phyloP scores from a whole-genome alignment of 2,888 invertebrate species.

The Anoplius nigerrimus region DNA sequence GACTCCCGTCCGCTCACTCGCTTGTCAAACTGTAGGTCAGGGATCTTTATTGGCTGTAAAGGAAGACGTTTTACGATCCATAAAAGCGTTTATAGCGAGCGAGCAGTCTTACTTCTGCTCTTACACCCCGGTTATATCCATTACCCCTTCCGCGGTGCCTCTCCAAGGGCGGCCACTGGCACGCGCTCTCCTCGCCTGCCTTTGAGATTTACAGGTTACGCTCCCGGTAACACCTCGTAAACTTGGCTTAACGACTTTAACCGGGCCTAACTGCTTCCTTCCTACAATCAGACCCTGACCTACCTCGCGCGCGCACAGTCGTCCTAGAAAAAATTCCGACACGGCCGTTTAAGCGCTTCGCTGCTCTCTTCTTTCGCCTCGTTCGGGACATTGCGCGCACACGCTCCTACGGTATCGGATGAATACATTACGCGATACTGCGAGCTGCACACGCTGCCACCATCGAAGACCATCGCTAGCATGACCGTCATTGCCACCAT shows the following conservation, averaged over 20 bases:
- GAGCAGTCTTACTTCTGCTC: constrained; percentile 63
- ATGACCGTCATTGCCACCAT: no score
- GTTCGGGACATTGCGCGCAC: no score
- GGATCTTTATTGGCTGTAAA: constrained; percentile 75
- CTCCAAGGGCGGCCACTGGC: constrained; percentile 74
- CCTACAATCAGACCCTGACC: constrained; percentile 74
- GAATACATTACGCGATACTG: no score
- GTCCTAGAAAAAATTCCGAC: constrained; percentile 56
- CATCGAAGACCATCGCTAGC: constrained; percentile 22
- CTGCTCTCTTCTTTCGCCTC: no score
- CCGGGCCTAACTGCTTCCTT: constrained; percentile 75
- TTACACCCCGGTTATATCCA: constrained; percentile 62
- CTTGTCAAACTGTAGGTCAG: constrained; percentile 61
- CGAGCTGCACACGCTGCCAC: no score
- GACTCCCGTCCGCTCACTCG: constrained; percentile 20
- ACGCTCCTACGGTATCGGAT: no score
- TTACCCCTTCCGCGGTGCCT: constrained; percentile 58
- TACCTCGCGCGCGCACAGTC: constrained; percentile 55
- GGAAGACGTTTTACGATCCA: constrained; percentile 75
- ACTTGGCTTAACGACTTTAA: constrained; percentile 75
- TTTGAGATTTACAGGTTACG: constrained; percentile 75
- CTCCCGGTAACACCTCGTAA: constrained; percentile 75
- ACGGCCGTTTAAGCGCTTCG: no score
- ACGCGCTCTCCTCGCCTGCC: constrained; percentile 68
- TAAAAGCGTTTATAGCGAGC: constrained; percentile 71